Conservation (phyloP, 2,797 vertebrate genomes). For the Tiaroga cobitis region DNA sequence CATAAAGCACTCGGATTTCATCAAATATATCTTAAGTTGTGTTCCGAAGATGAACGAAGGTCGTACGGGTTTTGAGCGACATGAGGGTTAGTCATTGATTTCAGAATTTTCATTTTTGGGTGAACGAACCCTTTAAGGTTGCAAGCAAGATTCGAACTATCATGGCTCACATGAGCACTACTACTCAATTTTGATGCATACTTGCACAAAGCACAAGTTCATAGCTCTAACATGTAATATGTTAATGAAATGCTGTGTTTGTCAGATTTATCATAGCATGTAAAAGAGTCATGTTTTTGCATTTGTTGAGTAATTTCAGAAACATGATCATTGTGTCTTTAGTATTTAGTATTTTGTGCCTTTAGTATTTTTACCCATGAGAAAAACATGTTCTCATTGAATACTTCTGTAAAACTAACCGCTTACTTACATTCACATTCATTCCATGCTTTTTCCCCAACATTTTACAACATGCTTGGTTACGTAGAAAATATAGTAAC, state of each 20-base stretch:
- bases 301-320: slow-evolving; percentile 14
- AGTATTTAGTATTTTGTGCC: background rate
- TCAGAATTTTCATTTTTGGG: no score
- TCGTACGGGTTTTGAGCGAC: no score
- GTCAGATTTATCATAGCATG: background rate
- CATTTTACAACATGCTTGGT: no score
- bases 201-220: slow-evolving; percentile 37
- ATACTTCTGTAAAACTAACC: background rate
- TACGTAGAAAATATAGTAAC: background rate
- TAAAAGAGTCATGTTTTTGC: slow-evolving; percentile 13
- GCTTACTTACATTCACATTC: background rate
- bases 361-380: background rate
- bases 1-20: no score
- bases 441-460: background rate
- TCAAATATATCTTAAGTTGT: no score
- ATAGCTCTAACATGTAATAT: background rate
- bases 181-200: background rate
- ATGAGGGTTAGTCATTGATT: no score
- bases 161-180: background rate
- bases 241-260: background rate
- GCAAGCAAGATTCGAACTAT: background rate
- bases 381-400: background rate
- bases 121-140: background rate
- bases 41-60: no score
- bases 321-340: background rate